Evolutionary conservation across 2,888 invertebrate species (phyloP).

Genomic region (Dryococelus australis): DNA sequence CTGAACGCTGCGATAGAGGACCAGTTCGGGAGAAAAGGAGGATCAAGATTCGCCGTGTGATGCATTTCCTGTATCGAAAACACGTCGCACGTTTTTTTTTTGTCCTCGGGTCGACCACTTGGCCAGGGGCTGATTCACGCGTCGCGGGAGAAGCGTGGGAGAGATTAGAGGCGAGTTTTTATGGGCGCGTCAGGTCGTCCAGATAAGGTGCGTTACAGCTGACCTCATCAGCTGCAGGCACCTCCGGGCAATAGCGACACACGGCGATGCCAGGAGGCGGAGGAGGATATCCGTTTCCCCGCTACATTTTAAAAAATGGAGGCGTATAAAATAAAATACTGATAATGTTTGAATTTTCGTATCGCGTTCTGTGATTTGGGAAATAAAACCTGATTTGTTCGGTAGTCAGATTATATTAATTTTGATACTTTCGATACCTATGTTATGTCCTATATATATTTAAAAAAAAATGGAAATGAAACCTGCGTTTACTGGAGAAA

Average conservation of each 20-base stretch:
- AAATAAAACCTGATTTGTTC: no score
- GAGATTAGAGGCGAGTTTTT: constrained; percentile 2
- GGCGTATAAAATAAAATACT: no score
- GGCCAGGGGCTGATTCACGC: background rate
- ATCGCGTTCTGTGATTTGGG: no score
- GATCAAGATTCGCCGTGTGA: background rate
- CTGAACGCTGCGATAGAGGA: background rate
- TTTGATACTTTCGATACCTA: no score
- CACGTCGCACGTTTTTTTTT: background rate
- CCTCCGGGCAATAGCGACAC: background rate
- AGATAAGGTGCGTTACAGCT: background rate
- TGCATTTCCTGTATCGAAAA: constrained; percentile 11
- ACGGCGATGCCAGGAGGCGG: background rate
- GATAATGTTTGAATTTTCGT: no score
- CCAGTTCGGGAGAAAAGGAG: background rate
- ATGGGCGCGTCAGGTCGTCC: background rate
- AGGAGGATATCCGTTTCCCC: no score
- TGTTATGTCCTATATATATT: no score
- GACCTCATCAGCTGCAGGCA: background rate
- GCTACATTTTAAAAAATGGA: no score
- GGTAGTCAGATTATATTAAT: no score
- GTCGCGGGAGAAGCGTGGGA: background rate
- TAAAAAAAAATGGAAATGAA: no score
- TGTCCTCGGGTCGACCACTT: background rate
- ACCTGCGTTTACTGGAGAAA: no score